A percentile compares a stretch with the other conserved stretches of the same genome.
Conservation (phyloP, 2,797 vertebrate genomes). For the Paramormyrops hopkinsi region DNA sequence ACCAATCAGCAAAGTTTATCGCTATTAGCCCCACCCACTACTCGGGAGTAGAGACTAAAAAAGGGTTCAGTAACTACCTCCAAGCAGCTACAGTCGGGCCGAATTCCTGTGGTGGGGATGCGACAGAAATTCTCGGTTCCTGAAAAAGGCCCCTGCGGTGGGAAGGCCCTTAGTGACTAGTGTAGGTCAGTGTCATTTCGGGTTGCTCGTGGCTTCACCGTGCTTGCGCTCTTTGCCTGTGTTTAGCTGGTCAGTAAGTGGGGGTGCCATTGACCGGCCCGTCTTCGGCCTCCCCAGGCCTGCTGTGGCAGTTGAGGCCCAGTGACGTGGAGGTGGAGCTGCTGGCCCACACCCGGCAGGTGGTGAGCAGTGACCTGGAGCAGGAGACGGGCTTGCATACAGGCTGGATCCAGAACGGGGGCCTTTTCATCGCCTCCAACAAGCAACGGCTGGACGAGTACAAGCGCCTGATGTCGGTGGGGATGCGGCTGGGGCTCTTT, state of each 20-base stretch:
- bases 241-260: not conserved
- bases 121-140: not conserved
- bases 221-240: not conserved
- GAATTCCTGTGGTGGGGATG: not conserved
- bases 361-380: conserved; percentile 81
- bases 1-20: not conserved
- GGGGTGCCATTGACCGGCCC: not conserved
- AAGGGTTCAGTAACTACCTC: not conserved
- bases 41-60: not conserved
- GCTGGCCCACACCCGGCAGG: conserved; percentile 78
- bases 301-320: conserved; percentile 94
- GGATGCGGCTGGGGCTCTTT: conserved; percentile 19
- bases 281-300: conserved; percentile 55
- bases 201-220: not conserved
- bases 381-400: conserved; percentile 87
- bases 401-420: conserved; percentile 93
- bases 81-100: not conserved
- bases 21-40: not conserved
- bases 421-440: conserved; percentile 93
- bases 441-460: conserved; percentile 92
- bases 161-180: not conserved
- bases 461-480: conserved; percentile 93
- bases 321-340: conserved; percentile 95
- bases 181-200: not conserved
- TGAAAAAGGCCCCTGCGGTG: not conserved